Base-by-base conservation (phyloP, 2,888 invertebrate genomes). In the Argynnis bischoffii region DNA sequence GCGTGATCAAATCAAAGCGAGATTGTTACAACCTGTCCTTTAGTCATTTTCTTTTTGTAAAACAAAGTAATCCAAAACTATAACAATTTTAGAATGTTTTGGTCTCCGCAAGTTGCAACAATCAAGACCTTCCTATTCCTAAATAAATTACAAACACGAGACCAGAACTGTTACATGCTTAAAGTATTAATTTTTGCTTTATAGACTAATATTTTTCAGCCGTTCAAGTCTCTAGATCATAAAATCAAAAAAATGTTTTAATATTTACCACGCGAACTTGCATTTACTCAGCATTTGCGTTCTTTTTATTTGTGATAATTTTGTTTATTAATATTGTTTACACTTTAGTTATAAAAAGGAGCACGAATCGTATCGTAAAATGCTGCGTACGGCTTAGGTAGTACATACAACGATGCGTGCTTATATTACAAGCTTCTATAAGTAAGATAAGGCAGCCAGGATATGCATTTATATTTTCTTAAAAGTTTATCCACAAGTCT, bases 241-340 rank as follows among this genome's bases (percentile, higher is more conserved):
- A 47, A 4, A 47, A 21, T 4, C 14, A 18, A 11, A 8, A 63
- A 61, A 31, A 15, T 18, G 13, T 47, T 48, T n/a, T 48, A 56
- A 57, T 35, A 63, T 59, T 41, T 50, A 61, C 57, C 21, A 61
- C 48, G 26, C 50, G 8, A 53, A 48, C 18, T 54, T 70, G 74
- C 57, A 26, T 26, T 75, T 75, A 76, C 73, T 75, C 73, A 69
- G 75, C 73, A 74, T 73, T 75, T 75, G 66, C 57, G 67, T 57
- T 56, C 48, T 67, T 50, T 67, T 18, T 53, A 53, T 57, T 67
- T 57, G 53, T 57, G n/a, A 53, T 67, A 56, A 53, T 63, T 57
- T 47, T 61, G 54, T 55, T 55, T 35, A 31, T 18, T 18, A 18
- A 18, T 18, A 18, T 18, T 18, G 18, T 18, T 18, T 50, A 26